phyloP scores from a whole-genome alignment of 2,797 vertebrate species.

The Danio choprae region DNA sequence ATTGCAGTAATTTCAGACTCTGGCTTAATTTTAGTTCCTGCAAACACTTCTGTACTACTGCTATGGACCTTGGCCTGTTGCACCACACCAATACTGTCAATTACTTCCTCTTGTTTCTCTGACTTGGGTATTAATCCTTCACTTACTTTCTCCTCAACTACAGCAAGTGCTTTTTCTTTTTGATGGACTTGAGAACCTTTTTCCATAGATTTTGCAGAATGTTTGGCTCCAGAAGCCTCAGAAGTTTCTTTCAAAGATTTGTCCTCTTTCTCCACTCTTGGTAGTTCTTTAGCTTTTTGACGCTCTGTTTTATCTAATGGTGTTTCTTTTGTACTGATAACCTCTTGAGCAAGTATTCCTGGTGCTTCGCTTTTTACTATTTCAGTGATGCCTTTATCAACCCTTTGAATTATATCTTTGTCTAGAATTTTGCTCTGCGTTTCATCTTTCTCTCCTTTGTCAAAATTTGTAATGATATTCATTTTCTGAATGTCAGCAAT shows the following conservation, averaged over 20 bases:
- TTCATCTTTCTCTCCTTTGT: constrained; percentile 1
- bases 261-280: constrained; percentile 24
- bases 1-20: constrained; percentile 31
- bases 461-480: constrained; percentile 28
- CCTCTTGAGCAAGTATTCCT: constrained; percentile 47
- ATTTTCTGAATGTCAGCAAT: constrained; percentile 33
- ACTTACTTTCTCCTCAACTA: constrained; percentile 9
- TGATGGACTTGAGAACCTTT: background rate
- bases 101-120: constrained; percentile 35
- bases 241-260: constrained; percentile 5
- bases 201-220: constrained; percentile 12
- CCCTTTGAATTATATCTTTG: background rate
- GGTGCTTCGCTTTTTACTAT: constrained; percentile 8
- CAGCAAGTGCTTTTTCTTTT: background rate
- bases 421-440: background rate
- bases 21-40: constrained; percentile 27
- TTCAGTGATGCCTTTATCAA: constrained; percentile 21
- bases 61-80: constrained; percentile 5
- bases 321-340: constrained; percentile 19
- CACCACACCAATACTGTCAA: constrained; percentile 14
- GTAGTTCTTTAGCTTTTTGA: constrained; percentile 2
- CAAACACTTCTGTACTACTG: background rate
- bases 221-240: constrained; percentile 4
- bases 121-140: constrained; percentile 23
- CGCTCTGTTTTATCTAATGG: constrained; percentile 14